A percentile compares a stretch with the other conserved stretches of the same genome.
Evolutionary conservation across 2,888 invertebrate species (phyloP).

Genomic region (Trissolcus japonicus): DNA sequence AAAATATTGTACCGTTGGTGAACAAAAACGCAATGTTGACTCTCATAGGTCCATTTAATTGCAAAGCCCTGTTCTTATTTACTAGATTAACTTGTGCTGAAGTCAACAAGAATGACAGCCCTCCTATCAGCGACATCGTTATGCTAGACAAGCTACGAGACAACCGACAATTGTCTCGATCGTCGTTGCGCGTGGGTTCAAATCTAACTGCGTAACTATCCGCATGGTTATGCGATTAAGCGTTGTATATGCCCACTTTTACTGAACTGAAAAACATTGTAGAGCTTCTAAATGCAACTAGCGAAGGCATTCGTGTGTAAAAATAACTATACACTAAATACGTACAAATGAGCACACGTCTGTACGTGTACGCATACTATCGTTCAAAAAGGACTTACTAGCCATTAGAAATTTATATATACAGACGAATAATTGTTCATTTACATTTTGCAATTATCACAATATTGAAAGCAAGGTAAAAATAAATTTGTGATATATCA

Average conservation of each 20-base stretch:
- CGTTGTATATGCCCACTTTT: conserved; percentile 37
- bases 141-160: conserved; percentile 61
- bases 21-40: neutral
- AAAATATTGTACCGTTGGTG: no score
- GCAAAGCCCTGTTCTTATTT: conserved; percentile 13
- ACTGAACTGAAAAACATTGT: conserved; percentile 45
- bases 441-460: no score
- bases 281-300: conserved; percentile 43
- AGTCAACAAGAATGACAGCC: conserved; percentile 62
- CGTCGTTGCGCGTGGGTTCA: conserved; percentile 55
- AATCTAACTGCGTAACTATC: conserved; percentile 55
- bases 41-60: neutral
- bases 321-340: conserved; percentile 7
- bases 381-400: neutral
- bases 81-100: conserved; percentile 28
- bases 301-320: conserved; percentile 36
- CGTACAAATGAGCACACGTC: neutral
- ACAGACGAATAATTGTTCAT: no score
- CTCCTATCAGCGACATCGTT: conserved; percentile 65
- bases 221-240: conserved; percentile 45
- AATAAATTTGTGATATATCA: no score
- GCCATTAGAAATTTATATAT: neutral
- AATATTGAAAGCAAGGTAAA: no score
- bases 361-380: neutral
- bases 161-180: conserved; percentile 63